A percentile compares a stretch with the other conserved stretches of the same genome.
Evolutionary conservation across 2,113 vertebrate species (phyloP).

Genomic region (Rhadina sibilatrix): DNA sequence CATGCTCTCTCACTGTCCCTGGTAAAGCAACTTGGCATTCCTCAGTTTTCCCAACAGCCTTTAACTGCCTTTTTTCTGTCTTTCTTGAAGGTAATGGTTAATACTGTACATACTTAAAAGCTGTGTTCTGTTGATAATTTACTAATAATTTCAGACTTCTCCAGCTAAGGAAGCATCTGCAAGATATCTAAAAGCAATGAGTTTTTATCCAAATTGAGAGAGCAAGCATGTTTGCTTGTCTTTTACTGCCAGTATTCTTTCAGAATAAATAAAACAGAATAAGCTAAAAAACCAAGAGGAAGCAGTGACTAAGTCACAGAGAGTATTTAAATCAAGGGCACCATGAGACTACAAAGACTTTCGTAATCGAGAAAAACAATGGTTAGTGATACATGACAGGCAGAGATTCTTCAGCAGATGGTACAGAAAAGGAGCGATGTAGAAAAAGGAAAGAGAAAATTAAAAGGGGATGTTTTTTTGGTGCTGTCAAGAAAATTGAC

Average conservation of each 20-base stretch:
- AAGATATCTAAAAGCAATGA: conserved; percentile 35
- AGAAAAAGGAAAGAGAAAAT: conserved; percentile 13
- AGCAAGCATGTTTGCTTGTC: conserved; percentile 8
- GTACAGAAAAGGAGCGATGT: neutral
- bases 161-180: conserved; percentile 30
- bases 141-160: conserved; percentile 33
- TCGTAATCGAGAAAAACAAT: neutral
- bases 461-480: conserved; percentile 14
- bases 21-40: neutral
- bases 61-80: neutral
- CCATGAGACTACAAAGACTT: conserved; percentile 26
- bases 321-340: conserved; percentile 43
- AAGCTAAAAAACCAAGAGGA: conserved; percentile 20
- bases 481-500: conserved; percentile 25
- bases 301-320: conserved; percentile 27
- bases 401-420: conserved; percentile 29
- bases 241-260: conserved; percentile 37
- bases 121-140: conserved; percentile 42
- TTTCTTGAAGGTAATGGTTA: conserved; percentile 34
- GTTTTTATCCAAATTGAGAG: conserved; percentile 24
- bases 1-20: neutral
- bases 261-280: conserved; percentile 46
- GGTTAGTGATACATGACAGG: conserved; percentile 39
- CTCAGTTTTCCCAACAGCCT: neutral
- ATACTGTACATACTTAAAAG: neutral